Percentiles rank a stretch among this genome's conserved stretches.
These are phyloP conservation scores for Diprion similis DNA, from an alignment of 1,140 invertebrate genomes.

Conservation along the genomic window DNA sequence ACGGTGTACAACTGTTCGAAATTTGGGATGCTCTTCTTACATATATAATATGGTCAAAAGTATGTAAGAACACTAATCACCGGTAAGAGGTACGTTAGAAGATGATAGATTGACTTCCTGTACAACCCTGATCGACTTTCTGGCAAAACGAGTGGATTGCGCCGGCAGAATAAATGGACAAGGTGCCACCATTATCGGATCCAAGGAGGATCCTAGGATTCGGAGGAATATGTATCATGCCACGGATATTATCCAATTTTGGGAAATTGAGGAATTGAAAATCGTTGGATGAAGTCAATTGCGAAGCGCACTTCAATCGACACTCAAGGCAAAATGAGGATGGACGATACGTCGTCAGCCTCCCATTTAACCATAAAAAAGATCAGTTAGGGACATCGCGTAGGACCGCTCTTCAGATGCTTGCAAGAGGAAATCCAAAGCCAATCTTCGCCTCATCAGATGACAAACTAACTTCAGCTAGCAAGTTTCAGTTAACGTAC, in stretches of 20 bases:
- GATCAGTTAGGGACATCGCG: conserved; percentile 15
- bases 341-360: conserved; percentile 34
- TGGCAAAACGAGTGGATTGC: too few species aligned
- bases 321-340: conserved; percentile 27
- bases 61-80: too few species aligned
- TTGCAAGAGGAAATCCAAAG: conserved; percentile 25
- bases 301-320: conserved; percentile 35
- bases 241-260: conserved; percentile 22
- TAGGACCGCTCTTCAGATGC: conserved; percentile 14
- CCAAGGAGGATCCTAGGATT: too few species aligned
- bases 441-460: conserved; percentile 21
- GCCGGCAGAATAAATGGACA: too few species aligned
- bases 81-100: too few species aligned
- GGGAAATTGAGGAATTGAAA: conserved; percentile 28
- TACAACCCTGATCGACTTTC: too few species aligned
- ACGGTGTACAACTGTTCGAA: too few species aligned
- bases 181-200: too few species aligned
- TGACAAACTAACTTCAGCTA: conserved; percentile 26
- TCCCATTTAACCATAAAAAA: conserved; percentile 37
- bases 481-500: conserved; percentile 38
- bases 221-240: neutral
- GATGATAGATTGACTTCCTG: too few species aligned
- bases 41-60: too few species aligned
- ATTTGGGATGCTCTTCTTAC: too few species aligned
- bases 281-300: conserved; percentile 28